These are phyloP conservation scores for Barypeithes pellucidus DNA, from an alignment of 2,888 invertebrate genomes.

Conservation along the genomic window DNA sequence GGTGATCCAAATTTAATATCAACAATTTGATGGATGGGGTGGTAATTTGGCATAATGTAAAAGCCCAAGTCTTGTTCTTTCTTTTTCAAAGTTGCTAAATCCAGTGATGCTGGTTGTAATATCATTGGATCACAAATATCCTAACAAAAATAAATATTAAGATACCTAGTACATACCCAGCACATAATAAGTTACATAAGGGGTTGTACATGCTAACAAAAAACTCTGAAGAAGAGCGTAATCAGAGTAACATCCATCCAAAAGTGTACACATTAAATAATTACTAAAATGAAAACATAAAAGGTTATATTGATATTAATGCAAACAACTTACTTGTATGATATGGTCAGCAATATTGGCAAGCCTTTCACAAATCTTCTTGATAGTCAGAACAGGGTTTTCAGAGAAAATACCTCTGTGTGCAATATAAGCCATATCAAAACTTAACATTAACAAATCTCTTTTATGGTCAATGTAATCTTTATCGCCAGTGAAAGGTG, in stretches of 20 bases:
- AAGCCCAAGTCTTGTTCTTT: conserved; percentile 92
- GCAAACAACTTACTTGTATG: conserved; percentile 77
- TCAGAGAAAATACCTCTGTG: conserved; percentile 93
- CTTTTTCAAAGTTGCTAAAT: conserved; percentile 89
- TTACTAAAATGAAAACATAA: too few relatives aligned
- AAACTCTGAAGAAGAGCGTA: too few relatives aligned
- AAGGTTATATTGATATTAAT: too few relatives aligned
- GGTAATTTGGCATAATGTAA: conserved; percentile 89
- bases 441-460: conserved; percentile 83
- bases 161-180: too few relatives aligned
- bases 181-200: too few relatives aligned
- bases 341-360: conserved; percentile 88
- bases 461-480: conserved; percentile 82
- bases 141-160: conserved; percentile 63
- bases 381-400: conserved; percentile 85
- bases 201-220: too few relatives aligned
- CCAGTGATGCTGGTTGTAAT: conserved; percentile 92
- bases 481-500: conserved; percentile 77
- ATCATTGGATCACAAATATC: conserved; percentile 92
- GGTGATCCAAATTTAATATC: conserved; percentile 94
- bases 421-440: conserved; percentile 93
- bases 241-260: too few relatives aligned
- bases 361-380: conserved; percentile 81
- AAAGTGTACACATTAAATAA: too few relatives aligned
- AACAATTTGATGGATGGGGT: conserved; percentile 86